Base-by-base conservation (phyloP, 2,888 invertebrate genomes). In the Eudemis profundana region DNA sequence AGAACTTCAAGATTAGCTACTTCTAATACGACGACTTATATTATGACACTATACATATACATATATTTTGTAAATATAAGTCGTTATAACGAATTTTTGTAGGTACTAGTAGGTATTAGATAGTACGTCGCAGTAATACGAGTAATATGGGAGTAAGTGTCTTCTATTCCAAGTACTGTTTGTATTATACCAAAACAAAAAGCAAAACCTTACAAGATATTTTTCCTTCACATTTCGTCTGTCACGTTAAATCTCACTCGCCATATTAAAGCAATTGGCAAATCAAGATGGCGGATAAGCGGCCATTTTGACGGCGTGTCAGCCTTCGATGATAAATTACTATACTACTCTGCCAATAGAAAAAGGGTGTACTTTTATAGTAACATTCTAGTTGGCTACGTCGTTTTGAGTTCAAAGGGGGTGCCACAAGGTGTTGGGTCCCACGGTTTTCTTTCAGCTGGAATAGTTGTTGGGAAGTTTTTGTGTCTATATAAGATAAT, bases 221-320 rank as follows among this genome's bases (percentile, higher is more conserved):
- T 23, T 54, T 42, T 27, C 27, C 23, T 38, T 23, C 14, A 23
- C 38, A 23, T 42, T 54, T 42, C 4, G 10, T 40, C 27, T 21
- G 15, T 15, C 21, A 10, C 38, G 38, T 23, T 23, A 53, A 54
- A 54, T 27, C 27, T 23, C 17, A 29, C 42, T 15, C 12, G n/a
- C 54, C 42, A 44, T 44, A 44, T 56, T 56, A 29, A n/a, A n/a
- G 27, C 42, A 44, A 56, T 56, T 29, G 56, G 29, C 56, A 42
- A 56, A 56, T 56, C 56, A 56, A 56, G 56, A 56, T 56, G 56
- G 56, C 56, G 17, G 42, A 56, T 56, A 56, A 56, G 29, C 56
- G 42, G 29, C 42, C 56, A 56, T 56, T 56, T 56, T 42, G 42
- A 29, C 56, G 29, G 29, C 29, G 4, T 21, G 56, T 29, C 56